Evolutionary conservation across 2,888 invertebrate species (phyloP).

Genomic region (Yponomeuta plumbellus): DNA sequence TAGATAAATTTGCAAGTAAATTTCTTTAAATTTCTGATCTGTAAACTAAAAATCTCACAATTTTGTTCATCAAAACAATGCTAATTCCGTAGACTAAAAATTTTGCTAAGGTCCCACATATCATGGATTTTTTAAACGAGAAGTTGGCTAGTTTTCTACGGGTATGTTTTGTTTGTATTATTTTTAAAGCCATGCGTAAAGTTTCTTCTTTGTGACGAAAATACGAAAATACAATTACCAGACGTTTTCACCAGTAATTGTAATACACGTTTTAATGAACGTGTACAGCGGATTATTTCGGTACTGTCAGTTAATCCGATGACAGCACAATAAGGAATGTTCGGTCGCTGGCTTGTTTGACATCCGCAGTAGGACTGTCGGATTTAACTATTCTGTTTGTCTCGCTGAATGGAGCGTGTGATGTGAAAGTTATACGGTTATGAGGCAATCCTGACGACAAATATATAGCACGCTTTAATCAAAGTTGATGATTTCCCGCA

Average conservation of each 20-base stretch:
- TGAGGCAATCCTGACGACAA: not conserved
- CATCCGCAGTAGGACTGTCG: conserved; percentile 33
- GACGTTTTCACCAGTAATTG: not conserved
- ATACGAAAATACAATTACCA: not conserved
- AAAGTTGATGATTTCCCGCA: not conserved
- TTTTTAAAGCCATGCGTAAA: not conserved
- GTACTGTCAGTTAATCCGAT: conserved; percentile 67
- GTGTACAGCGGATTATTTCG: conserved; percentile 59
- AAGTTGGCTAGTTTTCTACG: too few relatives aligned
- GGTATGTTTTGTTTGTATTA: not conserved
- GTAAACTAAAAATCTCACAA: too few relatives aligned
- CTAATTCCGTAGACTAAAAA: too few relatives aligned
- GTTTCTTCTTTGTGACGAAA: not conserved
- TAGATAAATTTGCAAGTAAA: too few relatives aligned
- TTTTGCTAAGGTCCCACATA: too few relatives aligned
- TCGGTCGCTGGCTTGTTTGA: conserved; percentile 55
- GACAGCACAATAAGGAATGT: conserved; percentile 68
- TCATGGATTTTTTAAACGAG: too few relatives aligned
- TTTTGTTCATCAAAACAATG: too few relatives aligned
- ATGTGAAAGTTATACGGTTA: conserved; percentile 8
- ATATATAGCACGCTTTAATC: not conserved
- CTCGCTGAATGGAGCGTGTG: conserved; percentile 12
- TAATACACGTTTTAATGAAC: conserved; percentile 22
- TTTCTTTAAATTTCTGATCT: too few relatives aligned
- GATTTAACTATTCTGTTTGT: conserved; percentile 20